Conservation (phyloP, 1,140 invertebrate species). For the Leptinotarsa undecemlineata region DNA sequence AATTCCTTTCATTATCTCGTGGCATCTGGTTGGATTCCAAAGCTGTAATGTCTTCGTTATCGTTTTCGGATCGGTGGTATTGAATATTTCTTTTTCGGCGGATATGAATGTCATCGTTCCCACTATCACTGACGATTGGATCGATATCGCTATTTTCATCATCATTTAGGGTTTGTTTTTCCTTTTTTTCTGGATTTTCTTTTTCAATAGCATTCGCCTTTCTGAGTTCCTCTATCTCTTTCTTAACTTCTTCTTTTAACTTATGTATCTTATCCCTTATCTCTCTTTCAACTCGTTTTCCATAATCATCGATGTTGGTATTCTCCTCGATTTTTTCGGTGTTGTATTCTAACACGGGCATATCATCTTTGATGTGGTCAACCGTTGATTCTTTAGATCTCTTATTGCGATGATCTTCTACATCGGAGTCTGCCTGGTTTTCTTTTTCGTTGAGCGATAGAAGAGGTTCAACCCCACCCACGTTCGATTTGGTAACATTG, state of each 20-base stretch:
- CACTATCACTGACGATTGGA: constrained; percentile 36
- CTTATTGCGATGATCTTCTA: too few species aligned
- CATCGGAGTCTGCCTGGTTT: too few species aligned
- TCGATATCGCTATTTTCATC: constrained; percentile 46
- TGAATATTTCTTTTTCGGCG: constrained; percentile 10
- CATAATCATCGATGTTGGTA: constrained; percentile 33
- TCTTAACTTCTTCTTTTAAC: constrained; percentile 52
- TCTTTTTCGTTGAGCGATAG: too few species aligned
- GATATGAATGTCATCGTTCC: constrained; percentile 2
- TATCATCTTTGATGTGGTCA: background rate
- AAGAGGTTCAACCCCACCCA: too few species aligned
- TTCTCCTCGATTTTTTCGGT: background rate
- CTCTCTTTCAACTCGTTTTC: constrained; percentile 43
- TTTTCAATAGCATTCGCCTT: constrained; percentile 16
- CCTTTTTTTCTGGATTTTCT: constrained; percentile 34
- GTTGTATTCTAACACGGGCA: background rate
- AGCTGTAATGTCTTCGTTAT: background rate
- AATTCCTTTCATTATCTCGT: too few species aligned
- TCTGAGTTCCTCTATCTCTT: constrained; percentile 45
- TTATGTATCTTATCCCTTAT: constrained; percentile 48
- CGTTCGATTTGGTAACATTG: too few species aligned
- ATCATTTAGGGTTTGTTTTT: constrained; percentile 39
- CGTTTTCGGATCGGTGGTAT: background rate
- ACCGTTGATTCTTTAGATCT: too few species aligned
- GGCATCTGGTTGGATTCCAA: too few species aligned